Evolutionary conservation across 1,140 invertebrate species (phyloP).

Genomic region (Leptinotarsa undecemlineata): DNA sequence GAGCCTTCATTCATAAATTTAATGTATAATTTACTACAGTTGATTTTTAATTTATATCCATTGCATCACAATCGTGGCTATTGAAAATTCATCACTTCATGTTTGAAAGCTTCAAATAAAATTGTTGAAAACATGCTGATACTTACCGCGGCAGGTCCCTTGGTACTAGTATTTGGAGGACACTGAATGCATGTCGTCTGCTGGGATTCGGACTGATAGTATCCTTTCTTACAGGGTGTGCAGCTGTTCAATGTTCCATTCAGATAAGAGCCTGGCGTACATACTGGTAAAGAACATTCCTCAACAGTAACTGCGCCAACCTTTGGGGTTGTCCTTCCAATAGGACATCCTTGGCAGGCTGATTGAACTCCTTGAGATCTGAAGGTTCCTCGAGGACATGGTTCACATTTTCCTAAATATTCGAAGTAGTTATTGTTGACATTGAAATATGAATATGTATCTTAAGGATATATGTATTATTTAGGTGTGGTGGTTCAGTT

Average conservation of each 20-base stretch:
- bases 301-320: slow-evolving; percentile 80
- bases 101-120: too few species aligned
- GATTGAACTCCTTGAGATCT: slow-evolving; percentile 85
- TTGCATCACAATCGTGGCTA: too few species aligned
- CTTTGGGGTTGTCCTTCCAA: slow-evolving; percentile 84
- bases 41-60: too few species aligned
- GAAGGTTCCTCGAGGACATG: slow-evolving; percentile 89
- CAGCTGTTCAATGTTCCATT: slow-evolving; percentile 86
- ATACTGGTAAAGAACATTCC: slow-evolving; percentile 90
- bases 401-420: slow-evolving; percentile 71
- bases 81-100: too few species aligned
- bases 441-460: too few species aligned
- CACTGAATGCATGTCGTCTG: slow-evolving; percentile 87
- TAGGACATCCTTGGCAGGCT: slow-evolving; percentile 85
- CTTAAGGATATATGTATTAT: too few species aligned
- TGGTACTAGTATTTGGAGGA: slow-evolving; percentile 90
- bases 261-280: slow-evolving; percentile 81
- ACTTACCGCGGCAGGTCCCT: slow-evolving; percentile 76
- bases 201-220: slow-evolving; percentile 89
- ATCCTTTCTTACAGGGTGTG: slow-evolving; percentile 86
- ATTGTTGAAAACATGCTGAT: too few species aligned
- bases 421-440: too few species aligned
- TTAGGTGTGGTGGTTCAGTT: too few species aligned
- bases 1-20: too few species aligned
- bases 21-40: too few species aligned